These are phyloP conservation scores for Philhelius pedissequus DNA, from an alignment of 2,888 invertebrate genomes.

Conservation along the genomic window DNA sequence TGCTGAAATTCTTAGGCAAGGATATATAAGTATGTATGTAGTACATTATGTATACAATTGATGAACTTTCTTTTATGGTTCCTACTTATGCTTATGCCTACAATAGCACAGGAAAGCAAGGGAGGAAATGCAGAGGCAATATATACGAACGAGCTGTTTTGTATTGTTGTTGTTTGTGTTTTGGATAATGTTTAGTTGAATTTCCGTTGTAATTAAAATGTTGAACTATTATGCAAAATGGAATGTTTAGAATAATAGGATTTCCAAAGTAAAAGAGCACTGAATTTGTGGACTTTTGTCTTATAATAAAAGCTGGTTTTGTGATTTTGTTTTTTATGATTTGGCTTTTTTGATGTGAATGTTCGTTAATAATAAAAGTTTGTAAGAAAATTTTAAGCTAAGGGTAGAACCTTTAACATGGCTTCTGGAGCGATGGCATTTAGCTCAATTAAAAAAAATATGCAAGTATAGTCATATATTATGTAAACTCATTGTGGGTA, in stretches of 20 bases:
- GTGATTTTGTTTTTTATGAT: neutral
- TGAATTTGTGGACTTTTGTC: constrained; percentile 20
- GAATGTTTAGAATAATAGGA: constrained; percentile 28
- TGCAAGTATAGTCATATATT: too few species aligned
- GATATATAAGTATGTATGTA: neutral
- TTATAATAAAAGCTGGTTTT: neutral
- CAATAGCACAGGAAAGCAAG: constrained; percentile 13
- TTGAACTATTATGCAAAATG: constrained; percentile 48
- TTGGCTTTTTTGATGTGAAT: neutral
- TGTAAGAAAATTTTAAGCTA: neutral
- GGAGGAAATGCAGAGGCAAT: constrained; percentile 2
- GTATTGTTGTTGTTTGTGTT: constrained; percentile 16
- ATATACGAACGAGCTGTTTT: constrained; percentile 10
- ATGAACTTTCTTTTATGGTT: constrained; percentile 30
- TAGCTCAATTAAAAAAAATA: neutral
- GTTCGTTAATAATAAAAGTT: neutral
- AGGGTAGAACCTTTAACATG: neutral
- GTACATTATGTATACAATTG: neutral
- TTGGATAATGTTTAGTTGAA: constrained; percentile 42
- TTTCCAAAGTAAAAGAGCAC: constrained; percentile 3
- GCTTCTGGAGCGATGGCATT: neutral
- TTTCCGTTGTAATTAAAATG: constrained; percentile 61
- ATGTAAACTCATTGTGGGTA: too few species aligned
- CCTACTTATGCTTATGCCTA: neutral
- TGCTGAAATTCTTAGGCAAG: constrained; percentile 1